Conservation (phyloP, 2,113 vertebrate genomes). For the Archocentrus centrarchus region DNA sequence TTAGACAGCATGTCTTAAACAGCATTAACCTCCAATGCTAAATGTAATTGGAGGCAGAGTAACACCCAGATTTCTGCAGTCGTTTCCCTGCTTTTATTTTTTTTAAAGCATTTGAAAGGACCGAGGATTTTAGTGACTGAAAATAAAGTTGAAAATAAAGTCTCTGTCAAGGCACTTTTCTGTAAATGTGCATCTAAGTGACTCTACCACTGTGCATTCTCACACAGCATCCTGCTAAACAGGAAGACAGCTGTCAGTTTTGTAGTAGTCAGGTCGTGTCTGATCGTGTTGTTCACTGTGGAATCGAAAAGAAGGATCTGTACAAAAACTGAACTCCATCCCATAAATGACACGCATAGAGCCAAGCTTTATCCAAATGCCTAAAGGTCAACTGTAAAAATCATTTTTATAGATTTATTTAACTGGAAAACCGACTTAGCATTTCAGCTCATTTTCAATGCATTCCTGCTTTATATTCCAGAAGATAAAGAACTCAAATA, state of each 20-base stretch:
- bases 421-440: neutral
- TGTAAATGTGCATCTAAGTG: neutral
- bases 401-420: neutral
- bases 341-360: neutral
- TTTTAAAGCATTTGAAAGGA: neutral
- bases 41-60: neutral
- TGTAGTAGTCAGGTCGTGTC: slow-evolving; percentile 11
- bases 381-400: neutral
- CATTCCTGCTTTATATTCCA: neutral
- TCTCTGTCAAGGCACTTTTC: neutral
- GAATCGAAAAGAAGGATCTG: neutral
- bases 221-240: neutral
- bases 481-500: neutral
- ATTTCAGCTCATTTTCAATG: neutral
- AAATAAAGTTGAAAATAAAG: neutral
- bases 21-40: neutral
- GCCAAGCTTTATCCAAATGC: neutral
- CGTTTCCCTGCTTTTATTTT: neutral
- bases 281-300: neutral
- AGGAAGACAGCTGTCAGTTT: slow-evolving; percentile 3
- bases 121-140: neutral
- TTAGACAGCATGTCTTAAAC: neutral
- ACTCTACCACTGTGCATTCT: neutral
- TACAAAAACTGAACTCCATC: neutral
- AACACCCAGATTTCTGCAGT: neutral